Evolutionary conservation across 2,797 vertebrate species (phyloP).

Genomic region (Gallirallus australis): DNA sequence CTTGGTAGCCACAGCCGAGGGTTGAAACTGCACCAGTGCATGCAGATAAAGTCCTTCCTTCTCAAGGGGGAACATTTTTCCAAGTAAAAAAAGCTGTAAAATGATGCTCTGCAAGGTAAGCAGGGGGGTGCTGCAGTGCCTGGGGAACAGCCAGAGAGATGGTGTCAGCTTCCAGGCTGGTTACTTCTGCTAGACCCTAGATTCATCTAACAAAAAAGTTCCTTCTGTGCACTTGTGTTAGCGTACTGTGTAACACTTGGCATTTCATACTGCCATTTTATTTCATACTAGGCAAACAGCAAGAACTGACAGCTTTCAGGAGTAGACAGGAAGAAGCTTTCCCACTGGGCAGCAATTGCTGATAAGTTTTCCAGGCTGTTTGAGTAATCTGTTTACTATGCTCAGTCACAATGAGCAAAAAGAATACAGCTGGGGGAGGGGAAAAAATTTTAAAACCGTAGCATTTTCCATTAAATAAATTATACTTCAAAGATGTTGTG

Average conservation of each 20-base stretch:
- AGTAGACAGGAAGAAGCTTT: neutral
- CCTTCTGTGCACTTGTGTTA: neutral
- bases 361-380: neutral
- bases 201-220: neutral
- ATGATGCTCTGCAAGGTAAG: neutral
- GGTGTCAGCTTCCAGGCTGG: neutral
- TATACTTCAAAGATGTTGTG: neutral
- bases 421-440: neutral
- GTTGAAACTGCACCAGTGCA: neutral
- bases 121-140: neutral
- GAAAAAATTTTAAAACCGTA: neutral
- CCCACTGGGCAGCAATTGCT: neutral
- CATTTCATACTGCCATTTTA: neutral
- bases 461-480: neutral
- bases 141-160: neutral
- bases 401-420: neutral
- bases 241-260: neutral
- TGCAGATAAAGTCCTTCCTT: neutral
- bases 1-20: neutral
- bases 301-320: neutral
- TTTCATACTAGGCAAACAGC: neutral
- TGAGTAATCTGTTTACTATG: neutral
- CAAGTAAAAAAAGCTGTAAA: neutral
- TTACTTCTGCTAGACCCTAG: neutral
- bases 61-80: neutral